Evolutionary conservation across 2,797 vertebrate genomes (phyloP), one percentile per base, ranked within the genome.

Genomic region (Pygocentrus nattereri): DNA sequence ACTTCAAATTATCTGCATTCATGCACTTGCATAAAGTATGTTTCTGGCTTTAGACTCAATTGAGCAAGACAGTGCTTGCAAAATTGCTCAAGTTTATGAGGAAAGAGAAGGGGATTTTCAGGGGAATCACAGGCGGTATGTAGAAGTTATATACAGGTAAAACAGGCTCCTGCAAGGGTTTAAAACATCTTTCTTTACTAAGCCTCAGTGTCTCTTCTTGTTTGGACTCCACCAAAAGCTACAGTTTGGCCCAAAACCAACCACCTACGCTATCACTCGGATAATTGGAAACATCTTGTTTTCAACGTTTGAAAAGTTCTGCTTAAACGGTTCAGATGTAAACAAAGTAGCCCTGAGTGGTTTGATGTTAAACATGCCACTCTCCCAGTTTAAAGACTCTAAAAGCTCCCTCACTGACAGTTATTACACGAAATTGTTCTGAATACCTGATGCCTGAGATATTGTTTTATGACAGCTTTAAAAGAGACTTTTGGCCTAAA

Each of bases 21-120:
- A 38, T 6, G 5, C 38, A 8, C 38, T 6, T 34, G 34, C 6
- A 34, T 34, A 34, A 34, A 34, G 34, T 41, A 41, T 11, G 41
- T 50, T n/a, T n/a, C n/a, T n/a, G n/a, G n/a, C n/a, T n/a, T n/a
- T 50, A 15, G 2, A 50, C 49, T 50, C 4, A 15, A 16, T 7
- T 21, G 54, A 56, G 58, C 58, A 61, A 30, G 58, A 61, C 58
- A 10, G 2, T 3, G 61, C 58, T 27, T 61, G 58, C 30, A 25
- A 27, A 61, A 16, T 27, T 27, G 11, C 58, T 59, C 8, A 27
- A 30, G 54, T n/a, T 58, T 2, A 61, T 27, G 25, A 61, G 25
- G 25, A 61, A 61, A 15, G 11, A 61, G 58, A 61, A 27, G 58
- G 58, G 58, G 58, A 61, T 61, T 61, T 61, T 61, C 58, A 30